phyloP scores from a whole-genome alignment of 2,888 invertebrate genomes.

The Orchesella flavescens region DNA sequence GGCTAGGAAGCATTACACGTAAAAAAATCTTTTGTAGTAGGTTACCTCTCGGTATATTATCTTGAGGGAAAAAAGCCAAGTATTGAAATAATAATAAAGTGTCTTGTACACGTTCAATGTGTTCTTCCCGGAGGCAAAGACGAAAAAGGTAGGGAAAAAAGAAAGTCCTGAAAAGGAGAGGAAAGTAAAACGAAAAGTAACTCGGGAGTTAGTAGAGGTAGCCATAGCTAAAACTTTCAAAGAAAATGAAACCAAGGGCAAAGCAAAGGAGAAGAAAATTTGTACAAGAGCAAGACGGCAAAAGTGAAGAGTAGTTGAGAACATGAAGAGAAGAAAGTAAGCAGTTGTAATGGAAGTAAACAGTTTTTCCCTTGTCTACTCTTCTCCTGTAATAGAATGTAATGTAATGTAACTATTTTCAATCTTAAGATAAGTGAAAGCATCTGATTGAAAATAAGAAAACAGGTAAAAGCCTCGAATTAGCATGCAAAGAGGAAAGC shows the following conservation, averaged over 20 bases:
- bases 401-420: slow-evolving; percentile 35
- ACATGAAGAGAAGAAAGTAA: slow-evolving; percentile 6
- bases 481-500: neutral
- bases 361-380: slow-evolving; percentile 22
- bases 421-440: slow-evolving; percentile 32
- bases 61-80: slow-evolving; percentile 24
- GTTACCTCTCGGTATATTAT: neutral
- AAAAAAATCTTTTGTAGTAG: neutral
- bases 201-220: no score
- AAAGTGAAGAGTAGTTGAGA: slow-evolving; percentile 3
- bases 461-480: slow-evolving; percentile 15
- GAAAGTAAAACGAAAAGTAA: neutral
- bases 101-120: slow-evolving; percentile 46
- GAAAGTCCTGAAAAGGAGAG: neutral
- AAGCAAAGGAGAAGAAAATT: neutral
- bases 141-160: slow-evolving; percentile 17
- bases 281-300: neutral
- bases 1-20: neutral
- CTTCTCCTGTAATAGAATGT: slow-evolving; percentile 24
- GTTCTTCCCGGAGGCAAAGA: slow-evolving; percentile 48
- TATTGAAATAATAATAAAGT: slow-evolving; percentile 57
- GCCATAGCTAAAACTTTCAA: neutral
- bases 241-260: neutral
- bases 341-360: slow-evolving; percentile 36
- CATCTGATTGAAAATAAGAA: slow-evolving; percentile 10